Conservation (phyloP, 1,140 invertebrate genomes). For the Diorhabda carinulata region DNA sequence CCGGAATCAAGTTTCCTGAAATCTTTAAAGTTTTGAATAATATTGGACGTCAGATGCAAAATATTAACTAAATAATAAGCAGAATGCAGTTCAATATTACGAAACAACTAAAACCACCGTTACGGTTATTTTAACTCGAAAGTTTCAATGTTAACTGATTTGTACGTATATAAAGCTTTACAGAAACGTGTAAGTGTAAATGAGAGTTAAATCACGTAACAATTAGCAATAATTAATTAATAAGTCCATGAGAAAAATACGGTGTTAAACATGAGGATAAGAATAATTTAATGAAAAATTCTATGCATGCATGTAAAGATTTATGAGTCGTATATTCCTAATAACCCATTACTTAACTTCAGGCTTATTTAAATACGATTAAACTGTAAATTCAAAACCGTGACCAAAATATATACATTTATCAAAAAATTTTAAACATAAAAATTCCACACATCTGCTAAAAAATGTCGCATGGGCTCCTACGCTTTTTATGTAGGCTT, state of each 20-base stretch:
- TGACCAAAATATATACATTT: constrained; percentile 32
- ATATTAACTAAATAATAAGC: too few species aligned
- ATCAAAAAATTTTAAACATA: constrained; percentile 23
- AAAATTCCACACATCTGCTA: constrained; percentile 4
- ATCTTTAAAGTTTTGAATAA: too few species aligned
- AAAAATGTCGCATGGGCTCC: neutral
- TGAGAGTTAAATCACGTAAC: too few species aligned
- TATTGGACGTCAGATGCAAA: too few species aligned
- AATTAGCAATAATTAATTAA: constrained; percentile 18
- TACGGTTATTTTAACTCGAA: too few species aligned
- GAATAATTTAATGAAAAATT: constrained; percentile 8
- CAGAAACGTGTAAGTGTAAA: too few species aligned
- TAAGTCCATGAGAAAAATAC: constrained; percentile 7
- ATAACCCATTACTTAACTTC: constrained; percentile 11
- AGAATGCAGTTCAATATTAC: too few species aligned
- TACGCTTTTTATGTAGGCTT: neutral
- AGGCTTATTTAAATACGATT: constrained; percentile 17
- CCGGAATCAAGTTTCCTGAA: too few species aligned
- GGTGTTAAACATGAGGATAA: constrained; percentile 4
- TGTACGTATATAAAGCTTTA: too few species aligned
- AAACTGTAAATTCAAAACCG: constrained; percentile 12
- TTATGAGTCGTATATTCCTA: neutral
- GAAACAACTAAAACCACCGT: too few species aligned
- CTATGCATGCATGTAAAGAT: neutral
- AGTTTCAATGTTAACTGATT: too few species aligned